Evolutionary conservation across 1,140 invertebrate genomes (phyloP), one percentile per base, ranked within the genome.

Genomic region (Cydia splendana): DNA sequence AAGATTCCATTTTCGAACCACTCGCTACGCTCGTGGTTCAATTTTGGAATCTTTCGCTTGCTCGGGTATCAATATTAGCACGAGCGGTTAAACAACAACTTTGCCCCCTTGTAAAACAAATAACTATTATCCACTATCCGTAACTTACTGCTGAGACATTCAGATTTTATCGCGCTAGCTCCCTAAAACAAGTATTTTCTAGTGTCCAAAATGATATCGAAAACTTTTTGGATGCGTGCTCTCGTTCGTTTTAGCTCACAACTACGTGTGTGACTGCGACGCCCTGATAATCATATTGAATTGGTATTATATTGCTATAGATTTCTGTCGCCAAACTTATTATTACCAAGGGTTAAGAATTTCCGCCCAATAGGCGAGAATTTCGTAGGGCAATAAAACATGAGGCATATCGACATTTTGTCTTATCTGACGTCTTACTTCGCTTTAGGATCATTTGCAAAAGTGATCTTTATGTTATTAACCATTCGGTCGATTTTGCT

Each of bases 311-410:
- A 20, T 62, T 18, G 57, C 15, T 18, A 30, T 62, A 20, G 15
- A 62, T 62, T 62, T 20, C 10, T 20, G 18, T 3, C 7, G 57
- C 57, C 6, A 6, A 62, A 71, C 65, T 15, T 67, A 24, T n/a
- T 30, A 30, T n/a, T n/a, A 13, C 13, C 4, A 34, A 42, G 30
- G 67, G 34, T 71, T n/a, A 71, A 34, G 67, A 71, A 71, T 71
- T 71, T 38, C 18, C 34, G 67, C 2, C 67, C 67, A 71, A 38
- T 71, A 38, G 65, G 65, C 65, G 65, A 69, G 30, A 69, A 69
- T 71, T 69, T 71, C 34, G 67, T 38, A 45, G 34, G 15, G 57
- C 34, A 71, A 71, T 71, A 71, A 71, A 71, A 71, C 34, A 71
- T 71, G 30, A 24, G 12, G 34, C 67, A 34, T 30, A 30, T 71